A percentile compares a stretch with the other conserved stretches of the same genome.
These are phyloP conservation scores for Magallana gigas DNA, from an alignment of 1,140 invertebrate genomes.

Conservation along the genomic window DNA sequence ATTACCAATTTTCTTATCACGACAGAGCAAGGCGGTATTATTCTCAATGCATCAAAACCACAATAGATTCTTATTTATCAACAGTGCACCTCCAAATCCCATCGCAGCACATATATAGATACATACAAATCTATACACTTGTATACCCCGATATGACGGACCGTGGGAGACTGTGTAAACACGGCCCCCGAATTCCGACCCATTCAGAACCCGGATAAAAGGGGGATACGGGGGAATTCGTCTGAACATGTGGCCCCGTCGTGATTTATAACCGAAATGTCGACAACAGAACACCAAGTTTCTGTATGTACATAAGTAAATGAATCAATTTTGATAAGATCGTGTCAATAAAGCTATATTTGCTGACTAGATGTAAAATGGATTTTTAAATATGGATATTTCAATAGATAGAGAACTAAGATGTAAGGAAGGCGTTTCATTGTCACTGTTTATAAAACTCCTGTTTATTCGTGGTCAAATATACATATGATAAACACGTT, in stretches of 20 bases:
- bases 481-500: background rate
- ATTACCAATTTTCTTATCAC: too few species aligned
- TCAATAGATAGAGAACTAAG: background rate
- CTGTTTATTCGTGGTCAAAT: background rate
- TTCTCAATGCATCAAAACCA: too few species aligned
- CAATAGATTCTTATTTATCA: background rate
- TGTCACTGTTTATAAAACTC: background rate
- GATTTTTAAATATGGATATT: conserved; percentile 39
- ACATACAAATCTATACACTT: background rate
- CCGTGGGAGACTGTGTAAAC: conserved; percentile 20
- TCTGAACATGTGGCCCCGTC: background rate
- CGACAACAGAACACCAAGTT: background rate
- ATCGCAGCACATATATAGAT: background rate
- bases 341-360: conserved; percentile 18
- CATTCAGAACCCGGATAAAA: background rate
- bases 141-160: background rate
- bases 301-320: conserved; percentile 2
- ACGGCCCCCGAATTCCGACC: background rate
- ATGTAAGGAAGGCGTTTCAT: background rate
- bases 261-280: background rate
- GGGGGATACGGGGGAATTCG: conserved; percentile 21
- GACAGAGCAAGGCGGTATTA: too few species aligned
- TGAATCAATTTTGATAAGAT: conserved; percentile 32
- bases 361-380: conserved; percentile 23
- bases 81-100: background rate